A percentile compares a stretch with the other conserved stretches of the same genome.
Evolutionary conservation across 2,888 invertebrate species (phyloP).

Genomic region (Imbricaverruca yamaguchii): DNA sequence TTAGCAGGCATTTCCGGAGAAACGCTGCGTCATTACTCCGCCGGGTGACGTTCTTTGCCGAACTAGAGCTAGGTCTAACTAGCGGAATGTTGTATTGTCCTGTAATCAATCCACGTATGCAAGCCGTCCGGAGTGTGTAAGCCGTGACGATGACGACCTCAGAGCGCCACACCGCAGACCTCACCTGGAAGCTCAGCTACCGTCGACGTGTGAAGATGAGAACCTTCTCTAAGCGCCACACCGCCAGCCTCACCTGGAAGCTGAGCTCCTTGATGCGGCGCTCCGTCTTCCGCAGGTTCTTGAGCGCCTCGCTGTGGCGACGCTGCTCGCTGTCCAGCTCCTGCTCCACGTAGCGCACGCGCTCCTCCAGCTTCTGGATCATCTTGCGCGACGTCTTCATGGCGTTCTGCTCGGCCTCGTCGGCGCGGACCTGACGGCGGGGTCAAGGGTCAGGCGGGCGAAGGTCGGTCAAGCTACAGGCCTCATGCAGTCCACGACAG

Average conservation of each 20-base stretch:
- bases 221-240: neutral
- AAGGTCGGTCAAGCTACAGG: too few species aligned
- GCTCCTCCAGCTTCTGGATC: constrained; percentile 34
- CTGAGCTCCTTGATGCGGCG: constrained; percentile 46
- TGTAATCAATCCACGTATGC: too few species aligned
- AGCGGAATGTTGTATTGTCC: too few species aligned
- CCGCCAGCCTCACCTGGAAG: constrained; percentile 27
- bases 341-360: constrained; percentile 32
- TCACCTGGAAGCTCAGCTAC: constrained; percentile 36
- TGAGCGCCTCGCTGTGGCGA: constrained; percentile 50
- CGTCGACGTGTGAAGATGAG: too few species aligned
- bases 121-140: too few species aligned
- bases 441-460: too few species aligned
- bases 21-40: too few species aligned
- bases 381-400: constrained; percentile 44
- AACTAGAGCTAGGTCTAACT: too few species aligned
- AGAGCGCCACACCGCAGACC: neutral
- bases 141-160: too few species aligned
- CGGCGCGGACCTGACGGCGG: constrained; percentile 43
- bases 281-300: constrained; percentile 50
- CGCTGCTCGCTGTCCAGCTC: constrained; percentile 49
- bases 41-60: too few species aligned
- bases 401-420: constrained; percentile 51
- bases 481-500: too few species aligned
- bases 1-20: too few species aligned